Conservation (phyloP, 2,888 invertebrate species). For the Cybosia mesomella region DNA sequence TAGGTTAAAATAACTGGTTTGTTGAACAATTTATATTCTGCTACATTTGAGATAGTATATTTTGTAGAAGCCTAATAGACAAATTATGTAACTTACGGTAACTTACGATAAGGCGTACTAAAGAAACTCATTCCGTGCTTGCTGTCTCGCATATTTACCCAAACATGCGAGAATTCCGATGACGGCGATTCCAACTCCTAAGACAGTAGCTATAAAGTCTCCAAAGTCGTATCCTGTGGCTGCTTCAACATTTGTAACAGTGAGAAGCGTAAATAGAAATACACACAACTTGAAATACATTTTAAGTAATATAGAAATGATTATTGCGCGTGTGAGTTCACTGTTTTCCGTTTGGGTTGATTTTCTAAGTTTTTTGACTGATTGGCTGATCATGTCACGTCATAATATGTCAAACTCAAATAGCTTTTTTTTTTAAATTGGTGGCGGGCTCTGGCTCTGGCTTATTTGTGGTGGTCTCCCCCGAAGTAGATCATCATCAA, state of each 20-base stretch:
- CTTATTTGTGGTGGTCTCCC: too few species aligned
- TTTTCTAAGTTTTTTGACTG: slow-evolving; percentile 14
- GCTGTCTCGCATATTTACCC: slow-evolving; percentile 89
- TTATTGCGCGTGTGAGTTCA: not conserved
- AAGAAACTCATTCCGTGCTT: slow-evolving; percentile 84
- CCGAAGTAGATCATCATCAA: too few species aligned
- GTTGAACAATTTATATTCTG: not conserved
- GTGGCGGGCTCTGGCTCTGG: not conserved
- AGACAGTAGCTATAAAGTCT: slow-evolving; percentile 89
- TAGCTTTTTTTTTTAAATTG: not conserved
- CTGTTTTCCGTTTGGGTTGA: slow-evolving; percentile 23
- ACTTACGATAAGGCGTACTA: slow-evolving; percentile 53
- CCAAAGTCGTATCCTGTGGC: slow-evolving; percentile 89
- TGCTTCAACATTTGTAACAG: slow-evolving; percentile 81
- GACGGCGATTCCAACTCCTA: slow-evolving; percentile 87
- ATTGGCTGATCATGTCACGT: slow-evolving; percentile 8
- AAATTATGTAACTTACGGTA: not conserved
- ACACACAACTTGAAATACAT: slow-evolving; percentile 77
- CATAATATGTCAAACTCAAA: not conserved
- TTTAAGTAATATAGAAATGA: slow-evolving; percentile 30
- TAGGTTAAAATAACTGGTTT: slow-evolving; percentile 8
- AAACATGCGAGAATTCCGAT: slow-evolving; percentile 89
- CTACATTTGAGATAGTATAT: not conserved
- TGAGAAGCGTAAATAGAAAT: slow-evolving; percentile 70
- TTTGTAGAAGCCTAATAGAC: not conserved